phyloP scores from a whole-genome alignment of 2,113 vertebrate species.

The Chaetorhynchus papuensis region DNA sequence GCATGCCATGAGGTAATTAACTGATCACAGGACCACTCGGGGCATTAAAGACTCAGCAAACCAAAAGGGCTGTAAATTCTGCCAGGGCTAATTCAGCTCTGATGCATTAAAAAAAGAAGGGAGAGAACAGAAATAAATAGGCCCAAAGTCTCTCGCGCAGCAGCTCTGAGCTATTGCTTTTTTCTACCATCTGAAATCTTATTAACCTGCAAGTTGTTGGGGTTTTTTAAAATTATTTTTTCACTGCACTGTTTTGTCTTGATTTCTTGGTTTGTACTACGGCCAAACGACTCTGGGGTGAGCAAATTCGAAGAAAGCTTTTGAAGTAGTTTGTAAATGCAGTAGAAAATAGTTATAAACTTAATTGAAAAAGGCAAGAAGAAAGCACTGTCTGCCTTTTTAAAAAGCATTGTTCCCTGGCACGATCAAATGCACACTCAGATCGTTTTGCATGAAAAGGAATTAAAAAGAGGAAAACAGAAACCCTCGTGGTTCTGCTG shows the following conservation, averaged over 20 bases:
- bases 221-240: neutral
- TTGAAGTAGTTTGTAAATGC: neutral
- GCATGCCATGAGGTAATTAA: neutral
- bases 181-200: neutral
- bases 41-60: neutral
- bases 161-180: conserved; percentile 13
- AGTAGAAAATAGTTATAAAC: neutral
- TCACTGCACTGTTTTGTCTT: neutral
- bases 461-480: neutral
- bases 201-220: neutral
- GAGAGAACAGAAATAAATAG: conserved; percentile 4
- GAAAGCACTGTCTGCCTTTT: neutral
- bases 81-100: neutral
- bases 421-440: neutral
- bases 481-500: neutral
- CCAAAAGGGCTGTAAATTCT: neutral
- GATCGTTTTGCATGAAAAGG: neutral
- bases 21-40: neutral
- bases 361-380: conserved; percentile 40
- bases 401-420: neutral
- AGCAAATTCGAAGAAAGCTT: neutral
- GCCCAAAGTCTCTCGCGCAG: neutral
- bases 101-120: neutral
- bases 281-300: neutral
- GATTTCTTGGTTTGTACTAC: neutral